Base-by-base conservation (phyloP, 2,888 invertebrate genomes). In the Xanthia togata region DNA sequence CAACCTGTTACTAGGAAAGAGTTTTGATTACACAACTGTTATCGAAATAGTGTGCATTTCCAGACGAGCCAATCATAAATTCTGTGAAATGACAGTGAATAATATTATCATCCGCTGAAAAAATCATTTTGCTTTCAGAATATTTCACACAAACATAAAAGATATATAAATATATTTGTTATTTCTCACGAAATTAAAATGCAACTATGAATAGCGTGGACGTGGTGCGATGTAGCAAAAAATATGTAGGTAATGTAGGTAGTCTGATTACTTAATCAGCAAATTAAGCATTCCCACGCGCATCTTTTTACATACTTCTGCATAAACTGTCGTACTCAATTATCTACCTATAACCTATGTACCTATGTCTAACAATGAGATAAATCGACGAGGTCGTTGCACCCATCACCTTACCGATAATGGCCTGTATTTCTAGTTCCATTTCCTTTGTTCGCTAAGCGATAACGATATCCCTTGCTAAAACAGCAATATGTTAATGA, bases 401-500 rank as follows among this genome's bases (percentile, higher is more conserved):
- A 87, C 94, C 85, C 85, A 79, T 87, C 89, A 86, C 85, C 79
- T 75, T 63, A 72, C 86, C 92, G 94, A 94, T 95, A 94, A 93
- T 90, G 86, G 84, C 69, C 53, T 53, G 73, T 87, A 91, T 89
- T 92, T 90, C 90, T 89, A 86, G 89, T 89, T 88, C 79, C 87
- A 91, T 92, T 94, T 92, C 90, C 92, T 91, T 92, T 92, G 92
- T 92, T 91, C 73, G 83, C 80, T 59, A 47, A 64, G 76, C 83
- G 87, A 89, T 90, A 90, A 90, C 83, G 74, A 74, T 87, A 87
- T 84, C 76, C 79, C 60, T 81, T 59, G n/a, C 76, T 75, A 69
- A 84, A 86, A 79, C 75, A 65, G 70, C 70, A 50, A 72, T 78
- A 77, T 73, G 41, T 60, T 76, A 82, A 76, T 76, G 53, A 75